phyloP scores from a whole-genome alignment of 2,888 invertebrate genomes.

The Sturmia bella region DNA sequence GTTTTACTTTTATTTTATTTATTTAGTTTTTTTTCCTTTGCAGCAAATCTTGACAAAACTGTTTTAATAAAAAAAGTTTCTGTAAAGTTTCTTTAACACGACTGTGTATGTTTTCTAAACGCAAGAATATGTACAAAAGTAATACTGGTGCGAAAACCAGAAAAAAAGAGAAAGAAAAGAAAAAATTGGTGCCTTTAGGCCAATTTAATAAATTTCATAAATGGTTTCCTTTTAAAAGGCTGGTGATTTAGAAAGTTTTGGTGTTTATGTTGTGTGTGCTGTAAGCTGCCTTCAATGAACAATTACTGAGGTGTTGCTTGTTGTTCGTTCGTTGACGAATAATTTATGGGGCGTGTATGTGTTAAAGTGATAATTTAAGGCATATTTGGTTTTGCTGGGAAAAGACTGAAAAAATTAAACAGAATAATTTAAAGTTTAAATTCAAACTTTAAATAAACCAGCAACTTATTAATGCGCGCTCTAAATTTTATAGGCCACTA shows the following conservation, averaged over 20 bases:
- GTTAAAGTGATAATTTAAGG: slow-evolving; percentile 56
- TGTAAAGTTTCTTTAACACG: slow-evolving; percentile 4
- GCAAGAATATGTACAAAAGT: slow-evolving; percentile 1
- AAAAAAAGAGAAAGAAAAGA: slow-evolving; percentile 15
- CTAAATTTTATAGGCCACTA: too few relatives aligned
- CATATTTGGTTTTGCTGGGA: background rate
- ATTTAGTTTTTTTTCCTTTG: slow-evolving; percentile 17
- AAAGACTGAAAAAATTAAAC: background rate
- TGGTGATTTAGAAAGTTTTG: slow-evolving; percentile 16
- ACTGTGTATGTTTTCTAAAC: background rate
- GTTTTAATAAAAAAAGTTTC: slow-evolving; percentile 43
- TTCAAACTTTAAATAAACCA: too few relatives aligned
- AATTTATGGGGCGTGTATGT: slow-evolving; percentile 55
- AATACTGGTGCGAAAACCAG: slow-evolving; percentile 1
- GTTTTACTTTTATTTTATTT: slow-evolving; percentile 44
- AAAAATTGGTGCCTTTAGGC: slow-evolving; percentile 54
- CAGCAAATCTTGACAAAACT: slow-evolving; percentile 63
- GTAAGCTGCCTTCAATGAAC: slow-evolving; percentile 4
- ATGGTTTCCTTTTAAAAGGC: slow-evolving; percentile 38
- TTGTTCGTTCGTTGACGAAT: slow-evolving; percentile 25
- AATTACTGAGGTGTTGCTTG: slow-evolving; percentile 44
- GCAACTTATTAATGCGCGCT: too few relatives aligned
- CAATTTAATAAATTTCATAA: slow-evolving; percentile 65
- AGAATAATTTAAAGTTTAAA: too few relatives aligned
- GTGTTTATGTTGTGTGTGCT: background rate